Evolutionary conservation across 2,888 invertebrate species (phyloP).

Genomic region (Eudemis profundana): DNA sequence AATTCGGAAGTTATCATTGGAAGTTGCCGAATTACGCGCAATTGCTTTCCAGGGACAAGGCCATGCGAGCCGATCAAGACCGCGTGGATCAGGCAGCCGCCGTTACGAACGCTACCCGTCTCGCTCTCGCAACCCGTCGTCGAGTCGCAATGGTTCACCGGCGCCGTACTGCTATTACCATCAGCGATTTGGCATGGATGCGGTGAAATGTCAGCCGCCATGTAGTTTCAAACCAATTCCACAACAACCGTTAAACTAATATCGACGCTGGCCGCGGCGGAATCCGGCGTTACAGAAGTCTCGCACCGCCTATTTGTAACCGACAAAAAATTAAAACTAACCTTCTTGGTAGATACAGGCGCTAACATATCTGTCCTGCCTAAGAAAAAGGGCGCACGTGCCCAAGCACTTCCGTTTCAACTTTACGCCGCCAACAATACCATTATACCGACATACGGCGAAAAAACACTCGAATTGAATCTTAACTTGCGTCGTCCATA

Average conservation of each 20-base stretch:
- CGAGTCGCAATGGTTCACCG: no score
- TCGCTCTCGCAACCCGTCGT: no score
- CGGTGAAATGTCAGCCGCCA: constrained; percentile 29
- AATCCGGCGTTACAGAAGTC: constrained; percentile 18
- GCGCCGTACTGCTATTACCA: not conserved
- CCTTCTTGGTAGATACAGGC: constrained; percentile 11
- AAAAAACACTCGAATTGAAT: not conserved
- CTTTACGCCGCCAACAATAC: constrained; percentile 6
- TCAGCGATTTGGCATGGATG: constrained; percentile 36
- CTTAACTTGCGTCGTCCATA: not conserved
- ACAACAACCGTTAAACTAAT: constrained; percentile 18
- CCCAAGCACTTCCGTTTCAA: not conserved
- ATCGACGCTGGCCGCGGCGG: constrained; percentile 37
- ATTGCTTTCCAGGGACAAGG: no score
- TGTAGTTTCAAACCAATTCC: not conserved
- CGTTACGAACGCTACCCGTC: no score
- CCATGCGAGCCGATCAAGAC: no score
- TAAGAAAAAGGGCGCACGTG: no score
- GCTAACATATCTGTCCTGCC: no score
- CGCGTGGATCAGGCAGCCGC: no score
- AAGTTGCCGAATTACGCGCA: no score
- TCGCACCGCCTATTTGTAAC: constrained; percentile 44
- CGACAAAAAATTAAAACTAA: constrained; percentile 31
- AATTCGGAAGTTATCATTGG: no score
- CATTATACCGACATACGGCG: not conserved